Evolutionary conservation across 53 echinoderm and acorn worm species (phyloP).

Genomic region (Paracentrotus lividus): DNA sequence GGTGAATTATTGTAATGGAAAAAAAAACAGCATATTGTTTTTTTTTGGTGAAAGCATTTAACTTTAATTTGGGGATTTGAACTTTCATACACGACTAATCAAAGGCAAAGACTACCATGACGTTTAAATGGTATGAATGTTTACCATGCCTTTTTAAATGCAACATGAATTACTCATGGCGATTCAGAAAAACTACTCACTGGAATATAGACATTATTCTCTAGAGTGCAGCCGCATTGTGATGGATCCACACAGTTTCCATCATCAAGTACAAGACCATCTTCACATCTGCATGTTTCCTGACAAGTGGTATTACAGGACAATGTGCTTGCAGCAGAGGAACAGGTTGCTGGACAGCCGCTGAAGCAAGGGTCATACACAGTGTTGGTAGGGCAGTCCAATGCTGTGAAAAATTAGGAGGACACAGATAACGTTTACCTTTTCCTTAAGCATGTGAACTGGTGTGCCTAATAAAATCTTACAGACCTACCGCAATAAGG

Average conservation of each 20-base stretch:
- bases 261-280: conserved; percentile 67
- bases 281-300: conserved; percentile 74
- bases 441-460: not conserved
- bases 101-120: no score
- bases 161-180: conserved; percentile 51
- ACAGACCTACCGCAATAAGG: no score
- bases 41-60: no score
- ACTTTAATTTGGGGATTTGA: no score
- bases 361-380: conserved; percentile 77
- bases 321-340: conserved; percentile 21
- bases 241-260: conserved; percentile 73
- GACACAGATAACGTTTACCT: not conserved
- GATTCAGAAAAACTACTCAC: no score
- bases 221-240: conserved; percentile 74
- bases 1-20: no score
- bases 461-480: no score
- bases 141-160: not conserved
- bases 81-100: no score
- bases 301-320: conserved; percentile 78
- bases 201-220: conserved; percentile 65
- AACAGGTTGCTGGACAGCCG: conserved; percentile 78
- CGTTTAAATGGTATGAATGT: no score
- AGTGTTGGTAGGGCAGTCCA: conserved; percentile 70
- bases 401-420: not conserved
- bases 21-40: no score